Conservation (phyloP, 2,797 vertebrate genomes). For the Simalia tracyae region DNA sequence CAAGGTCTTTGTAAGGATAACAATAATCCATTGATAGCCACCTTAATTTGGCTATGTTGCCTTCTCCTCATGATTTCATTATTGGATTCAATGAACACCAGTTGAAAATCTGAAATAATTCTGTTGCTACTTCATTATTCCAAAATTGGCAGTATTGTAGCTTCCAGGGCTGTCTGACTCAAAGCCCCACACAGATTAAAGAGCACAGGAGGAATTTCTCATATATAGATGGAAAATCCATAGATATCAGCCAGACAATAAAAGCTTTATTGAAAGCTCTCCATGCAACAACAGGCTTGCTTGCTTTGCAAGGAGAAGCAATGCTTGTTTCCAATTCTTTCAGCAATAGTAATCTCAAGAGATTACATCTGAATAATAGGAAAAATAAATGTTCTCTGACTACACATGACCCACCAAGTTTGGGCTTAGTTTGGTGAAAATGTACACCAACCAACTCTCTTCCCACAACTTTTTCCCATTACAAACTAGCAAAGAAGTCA, state of each 20-base stretch:
- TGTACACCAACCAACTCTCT: background rate
- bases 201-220: background rate
- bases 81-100: background rate
- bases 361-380: background rate
- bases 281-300: background rate
- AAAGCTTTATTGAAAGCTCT: background rate
- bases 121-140: background rate
- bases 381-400: background rate
- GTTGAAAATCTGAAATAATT: background rate
- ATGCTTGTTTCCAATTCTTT: background rate
- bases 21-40: background rate
- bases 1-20: background rate
- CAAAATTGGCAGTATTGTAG: background rate
- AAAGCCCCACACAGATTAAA: background rate
- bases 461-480: background rate
- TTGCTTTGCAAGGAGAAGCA: background rate
- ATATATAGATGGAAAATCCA: background rate
- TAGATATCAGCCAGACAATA: background rate
- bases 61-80: background rate
- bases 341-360: background rate
- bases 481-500: background rate
- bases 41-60: background rate
- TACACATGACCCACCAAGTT: background rate
- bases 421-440: background rate
- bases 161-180: background rate